These are phyloP conservation scores for Coendou prehensilis DNA, from an alignment of 2,797 vertebrate genomes.

Conservation along the genomic window DNA sequence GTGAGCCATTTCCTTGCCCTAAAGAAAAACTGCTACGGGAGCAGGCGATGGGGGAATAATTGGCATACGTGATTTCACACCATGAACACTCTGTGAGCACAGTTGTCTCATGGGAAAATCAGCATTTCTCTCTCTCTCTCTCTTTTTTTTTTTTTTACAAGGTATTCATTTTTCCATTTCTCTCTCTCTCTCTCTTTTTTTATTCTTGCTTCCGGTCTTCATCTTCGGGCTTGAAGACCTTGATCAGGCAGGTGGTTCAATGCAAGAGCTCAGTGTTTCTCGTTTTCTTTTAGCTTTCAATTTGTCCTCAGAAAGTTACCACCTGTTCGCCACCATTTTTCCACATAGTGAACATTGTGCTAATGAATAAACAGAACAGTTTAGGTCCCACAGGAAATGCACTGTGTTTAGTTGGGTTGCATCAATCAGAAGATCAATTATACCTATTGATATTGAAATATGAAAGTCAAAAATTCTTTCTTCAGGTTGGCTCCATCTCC, in stretches of 20 bases:
- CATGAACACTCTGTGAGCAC: constrained; percentile 93
- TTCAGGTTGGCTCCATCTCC: background rate
- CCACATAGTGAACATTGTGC: constrained; percentile 97
- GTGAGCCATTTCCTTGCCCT: constrained; percentile 95
- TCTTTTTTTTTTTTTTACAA: constrained; percentile 83
- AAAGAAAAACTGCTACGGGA: constrained; percentile 94
- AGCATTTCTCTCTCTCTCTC: constrained; percentile 90
- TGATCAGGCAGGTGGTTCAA: constrained; percentile 90
- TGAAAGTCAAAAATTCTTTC: background rate
- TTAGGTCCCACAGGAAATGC: constrained; percentile 96
- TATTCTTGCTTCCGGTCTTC: constrained; percentile 86
- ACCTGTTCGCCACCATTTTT: constrained; percentile 96
- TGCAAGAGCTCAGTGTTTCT: constrained; percentile 91
- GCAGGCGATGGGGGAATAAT: constrained; percentile 94
- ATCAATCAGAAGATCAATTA: constrained; percentile 95
- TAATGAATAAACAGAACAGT: constrained; percentile 90
- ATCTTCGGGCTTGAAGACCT: constrained; percentile 91
- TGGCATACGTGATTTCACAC: constrained; percentile 94
- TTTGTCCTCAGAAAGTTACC: constrained; percentile 95
- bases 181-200: constrained; percentile 85
- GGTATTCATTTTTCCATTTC: constrained; percentile 89
- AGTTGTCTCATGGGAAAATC: constrained; percentile 89
- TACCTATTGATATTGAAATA: constrained; percentile 96
- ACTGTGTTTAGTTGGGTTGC: constrained; percentile 97
- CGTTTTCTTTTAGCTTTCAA: constrained; percentile 95